Percentiles rank a stretch among this genome's conserved stretches.
These are phyloP conservation scores for Pleuronectes platessa DNA, from an alignment of 2,113 vertebrate genomes.

Conservation along the genomic window DNA sequence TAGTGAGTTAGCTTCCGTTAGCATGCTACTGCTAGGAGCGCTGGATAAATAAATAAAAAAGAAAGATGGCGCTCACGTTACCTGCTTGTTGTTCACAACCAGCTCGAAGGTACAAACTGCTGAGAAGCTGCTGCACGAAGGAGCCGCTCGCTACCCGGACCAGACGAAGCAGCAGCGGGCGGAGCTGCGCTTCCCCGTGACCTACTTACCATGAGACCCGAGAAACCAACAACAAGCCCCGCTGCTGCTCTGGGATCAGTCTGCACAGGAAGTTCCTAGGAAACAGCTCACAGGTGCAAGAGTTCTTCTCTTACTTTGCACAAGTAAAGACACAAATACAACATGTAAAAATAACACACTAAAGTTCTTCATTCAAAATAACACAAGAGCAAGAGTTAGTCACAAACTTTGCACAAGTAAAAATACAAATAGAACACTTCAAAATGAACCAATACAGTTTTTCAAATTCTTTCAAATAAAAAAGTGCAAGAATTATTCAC, in stretches of 20 bases:
- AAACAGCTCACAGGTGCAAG: too few species aligned
- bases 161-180: not conserved
- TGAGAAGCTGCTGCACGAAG: not conserved
- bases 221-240: slow-evolving; percentile 58
- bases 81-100: slow-evolving; percentile 13
- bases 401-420: too few species aligned
- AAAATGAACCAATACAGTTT: too few species aligned
- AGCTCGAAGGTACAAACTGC: not conserved
- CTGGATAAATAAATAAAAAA: not conserved
- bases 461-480: too few species aligned
- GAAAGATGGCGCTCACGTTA: slow-evolving; percentile 15
- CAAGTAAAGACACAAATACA: too few species aligned
- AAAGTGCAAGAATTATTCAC: too few species aligned
- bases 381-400: too few species aligned
- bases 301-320: too few species aligned
- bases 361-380: too few species aligned
- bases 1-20: slow-evolving; percentile 44
- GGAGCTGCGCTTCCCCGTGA: slow-evolving; percentile 37
- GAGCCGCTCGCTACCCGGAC: not conserved
- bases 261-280: slow-evolving; percentile 12
- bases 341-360: too few species aligned
- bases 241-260: not conserved
- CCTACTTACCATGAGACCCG: slow-evolving; percentile 60
- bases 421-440: too few species aligned
- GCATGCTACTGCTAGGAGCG: slow-evolving; percentile 9